phyloP scores from a whole-genome alignment of 2,888 invertebrate genomes.

The Baccha elongata region DNA sequence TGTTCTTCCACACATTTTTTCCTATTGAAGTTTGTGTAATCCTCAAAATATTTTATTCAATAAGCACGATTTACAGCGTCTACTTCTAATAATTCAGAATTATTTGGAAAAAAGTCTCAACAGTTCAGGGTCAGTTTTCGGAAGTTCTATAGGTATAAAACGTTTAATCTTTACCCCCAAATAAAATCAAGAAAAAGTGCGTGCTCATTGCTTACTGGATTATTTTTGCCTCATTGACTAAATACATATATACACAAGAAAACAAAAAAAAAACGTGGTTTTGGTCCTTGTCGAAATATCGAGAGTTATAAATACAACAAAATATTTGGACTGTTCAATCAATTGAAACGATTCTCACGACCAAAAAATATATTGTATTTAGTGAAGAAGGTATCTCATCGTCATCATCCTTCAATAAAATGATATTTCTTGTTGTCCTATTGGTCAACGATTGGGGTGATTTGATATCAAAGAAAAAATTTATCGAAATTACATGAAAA shows the following conservation, averaged over 20 bases:
- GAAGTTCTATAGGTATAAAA: conserved; percentile 3
- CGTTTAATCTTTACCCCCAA: conserved; percentile 19
- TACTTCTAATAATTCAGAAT: no score
- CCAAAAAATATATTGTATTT: neutral
- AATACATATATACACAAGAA: conserved; percentile 33
- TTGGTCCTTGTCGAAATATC: neutral
- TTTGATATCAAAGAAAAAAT: neutral
- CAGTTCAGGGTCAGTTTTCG: neutral
- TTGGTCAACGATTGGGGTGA: neutral
- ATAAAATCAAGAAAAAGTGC: conserved; percentile 15
- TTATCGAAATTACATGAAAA: neutral
- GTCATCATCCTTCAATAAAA: neutral
- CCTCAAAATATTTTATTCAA: no score
- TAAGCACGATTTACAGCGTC: no score
- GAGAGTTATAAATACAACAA: conserved; percentile 18
- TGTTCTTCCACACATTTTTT: no score
- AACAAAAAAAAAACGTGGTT: neutral
- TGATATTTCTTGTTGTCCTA: neutral
- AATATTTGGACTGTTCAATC: conserved; percentile 48
- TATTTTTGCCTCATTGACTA: conserved; percentile 53
- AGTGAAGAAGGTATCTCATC: neutral
- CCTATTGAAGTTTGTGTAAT: no score
- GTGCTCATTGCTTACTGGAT: conserved; percentile 49
- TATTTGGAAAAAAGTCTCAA: neutral
- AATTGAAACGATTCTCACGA: conserved; percentile 40